phyloP scores from a whole-genome alignment of 2,113 vertebrate genomes.

The Natator depressus region DNA sequence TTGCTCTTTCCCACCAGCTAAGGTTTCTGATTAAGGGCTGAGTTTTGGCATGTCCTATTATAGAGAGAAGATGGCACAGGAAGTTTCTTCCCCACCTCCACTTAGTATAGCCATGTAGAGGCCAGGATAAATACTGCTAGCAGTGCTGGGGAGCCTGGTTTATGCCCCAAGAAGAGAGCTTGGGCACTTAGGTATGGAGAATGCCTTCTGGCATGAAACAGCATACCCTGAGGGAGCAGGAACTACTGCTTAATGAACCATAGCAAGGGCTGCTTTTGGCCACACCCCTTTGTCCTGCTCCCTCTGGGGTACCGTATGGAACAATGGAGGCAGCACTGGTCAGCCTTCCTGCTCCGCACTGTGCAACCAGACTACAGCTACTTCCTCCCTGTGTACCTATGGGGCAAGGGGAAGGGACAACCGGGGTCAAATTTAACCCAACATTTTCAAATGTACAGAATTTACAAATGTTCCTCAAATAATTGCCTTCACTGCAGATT shows the following conservation, averaged over 20 bases:
- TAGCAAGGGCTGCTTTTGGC: background rate
- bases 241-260: background rate
- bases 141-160: background rate
- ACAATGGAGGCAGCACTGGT: background rate
- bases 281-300: background rate
- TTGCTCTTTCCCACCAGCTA: background rate
- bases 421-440: background rate
- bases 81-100: background rate
- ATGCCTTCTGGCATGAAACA: background rate
- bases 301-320: background rate
- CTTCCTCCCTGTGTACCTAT: background rate
- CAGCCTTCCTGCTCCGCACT: background rate
- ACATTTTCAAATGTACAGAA: background rate
- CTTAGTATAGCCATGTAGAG: background rate
- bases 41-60: background rate
- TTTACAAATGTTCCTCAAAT: background rate
- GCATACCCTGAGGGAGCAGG: background rate
- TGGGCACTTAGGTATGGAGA: background rate
- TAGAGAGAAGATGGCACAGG: background rate
- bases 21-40: constrained; percentile 23
- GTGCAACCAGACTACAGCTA: background rate
- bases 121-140: background rate
- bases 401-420: background rate
- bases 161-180: background rate
- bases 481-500: background rate